phyloP scores from a whole-genome alignment of 2,797 vertebrate genomes.

The Acanthis flammea region DNA sequence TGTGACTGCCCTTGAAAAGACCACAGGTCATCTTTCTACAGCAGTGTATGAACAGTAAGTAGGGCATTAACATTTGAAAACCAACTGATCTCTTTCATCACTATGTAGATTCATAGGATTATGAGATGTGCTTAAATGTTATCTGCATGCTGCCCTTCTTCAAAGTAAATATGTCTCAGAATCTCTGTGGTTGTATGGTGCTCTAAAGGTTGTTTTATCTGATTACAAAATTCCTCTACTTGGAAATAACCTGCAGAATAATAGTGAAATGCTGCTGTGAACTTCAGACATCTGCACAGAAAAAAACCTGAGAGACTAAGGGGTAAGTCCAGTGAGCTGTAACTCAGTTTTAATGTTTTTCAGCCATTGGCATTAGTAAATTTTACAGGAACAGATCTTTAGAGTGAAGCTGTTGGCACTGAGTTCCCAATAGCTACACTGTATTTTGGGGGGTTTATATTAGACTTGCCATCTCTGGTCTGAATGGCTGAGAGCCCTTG shows the following conservation, averaged over 20 bases:
- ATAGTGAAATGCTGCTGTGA: not conserved
- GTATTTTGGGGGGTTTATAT: not conserved
- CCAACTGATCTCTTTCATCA: not conserved
- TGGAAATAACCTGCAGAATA: not conserved
- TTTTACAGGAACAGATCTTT: not conserved
- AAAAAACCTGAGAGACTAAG: not conserved
- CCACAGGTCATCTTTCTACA: not conserved
- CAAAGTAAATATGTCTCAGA: not conserved
- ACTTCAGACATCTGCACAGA: not conserved
- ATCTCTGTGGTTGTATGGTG: not conserved
- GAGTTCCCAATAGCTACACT: not conserved
- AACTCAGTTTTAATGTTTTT: not conserved
- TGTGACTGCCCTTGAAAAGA: not conserved
- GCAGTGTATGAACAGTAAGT: not conserved
- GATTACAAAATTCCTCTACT: not conserved
- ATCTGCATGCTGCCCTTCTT: not conserved
- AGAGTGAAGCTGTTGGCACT: not conserved
- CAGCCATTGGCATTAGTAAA: not conserved
- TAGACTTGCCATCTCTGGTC: not conserved
- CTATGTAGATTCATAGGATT: not conserved
- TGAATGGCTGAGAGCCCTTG: not conserved
- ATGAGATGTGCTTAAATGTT: not conserved
- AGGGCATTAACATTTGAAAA: not conserved
- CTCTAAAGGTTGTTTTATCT: not conserved
- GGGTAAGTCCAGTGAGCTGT: not conserved